phyloP scores from a whole-genome alignment of 2,888 invertebrate genomes.

The Clistopyga incitator region DNA sequence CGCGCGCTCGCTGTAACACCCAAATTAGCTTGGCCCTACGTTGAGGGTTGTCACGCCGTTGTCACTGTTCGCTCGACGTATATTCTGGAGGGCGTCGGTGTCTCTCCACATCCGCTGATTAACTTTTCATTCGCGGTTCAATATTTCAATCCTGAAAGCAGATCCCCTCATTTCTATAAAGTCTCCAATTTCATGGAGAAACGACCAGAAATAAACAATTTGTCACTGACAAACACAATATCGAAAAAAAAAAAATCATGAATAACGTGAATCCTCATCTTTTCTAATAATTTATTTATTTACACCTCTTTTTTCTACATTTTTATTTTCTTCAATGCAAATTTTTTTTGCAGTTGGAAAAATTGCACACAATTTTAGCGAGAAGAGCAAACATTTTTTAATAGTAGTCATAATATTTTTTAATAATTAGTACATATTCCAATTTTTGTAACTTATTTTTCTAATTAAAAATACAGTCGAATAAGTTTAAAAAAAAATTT shows the following conservation, averaged over 20 bases:
- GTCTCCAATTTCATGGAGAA: not conserved
- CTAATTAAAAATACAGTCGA: too few relatives aligned
- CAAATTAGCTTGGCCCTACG: constrained; percentile 35
- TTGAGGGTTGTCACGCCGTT: constrained; percentile 13
- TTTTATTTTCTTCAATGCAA: too few relatives aligned
- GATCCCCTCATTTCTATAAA: not conserved
- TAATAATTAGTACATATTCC: too few relatives aligned
- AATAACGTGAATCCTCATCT: not conserved
- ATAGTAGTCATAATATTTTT: too few relatives aligned
- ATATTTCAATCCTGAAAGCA: not conserved
- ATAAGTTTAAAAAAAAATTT: too few relatives aligned
- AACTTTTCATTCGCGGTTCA: constrained; percentile 1
- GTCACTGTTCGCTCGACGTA: constrained; percentile 21
- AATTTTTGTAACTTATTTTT: too few relatives aligned
- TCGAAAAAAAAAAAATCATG: not conserved
- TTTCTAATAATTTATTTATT: not conserved
- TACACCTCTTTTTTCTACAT: too few relatives aligned
- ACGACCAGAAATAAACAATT: not conserved
- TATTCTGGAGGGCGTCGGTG: constrained; percentile 3
- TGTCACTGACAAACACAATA: not conserved
- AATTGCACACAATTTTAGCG: too few relatives aligned
- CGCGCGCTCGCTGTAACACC: constrained; percentile 13
- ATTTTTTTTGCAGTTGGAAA: too few relatives aligned
- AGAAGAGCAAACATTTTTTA: too few relatives aligned
- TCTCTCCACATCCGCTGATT: constrained; percentile 8